Conservation (phyloP, 2,888 invertebrate genomes). For the Adineta ricciae region DNA sequence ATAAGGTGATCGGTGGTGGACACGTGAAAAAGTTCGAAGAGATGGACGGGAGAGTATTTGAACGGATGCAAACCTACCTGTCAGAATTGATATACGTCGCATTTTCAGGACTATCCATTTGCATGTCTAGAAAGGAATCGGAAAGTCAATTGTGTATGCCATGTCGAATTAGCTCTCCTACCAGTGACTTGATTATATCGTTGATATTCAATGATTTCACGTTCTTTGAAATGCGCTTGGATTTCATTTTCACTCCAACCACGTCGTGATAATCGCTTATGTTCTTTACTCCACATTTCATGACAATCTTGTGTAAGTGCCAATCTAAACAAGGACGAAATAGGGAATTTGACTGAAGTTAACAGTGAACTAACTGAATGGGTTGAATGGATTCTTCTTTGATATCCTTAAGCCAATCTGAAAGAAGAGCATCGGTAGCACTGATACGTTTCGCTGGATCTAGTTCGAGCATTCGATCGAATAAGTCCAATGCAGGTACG, state of each 20-base stretch:
- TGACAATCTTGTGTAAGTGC: constrained; percentile 31
- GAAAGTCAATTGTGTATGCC: not conserved
- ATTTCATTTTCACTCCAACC: constrained; percentile 20
- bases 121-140: not conserved
- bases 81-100: not conserved
- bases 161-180: too few species aligned
- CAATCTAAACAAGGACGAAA: constrained; percentile 20
- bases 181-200: not conserved
- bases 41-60: too few species aligned
- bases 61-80: not conserved
- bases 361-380: not conserved
- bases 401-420: constrained; percentile 55
- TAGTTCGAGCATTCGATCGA: constrained; percentile 87
- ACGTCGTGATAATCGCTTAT: not conserved
- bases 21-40: too few species aligned
- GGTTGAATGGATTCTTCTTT: not conserved
- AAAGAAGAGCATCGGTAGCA: constrained; percentile 81
- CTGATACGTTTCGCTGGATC: constrained; percentile 87
- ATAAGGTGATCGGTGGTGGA: too few species aligned
- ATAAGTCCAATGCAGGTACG: constrained; percentile 69
- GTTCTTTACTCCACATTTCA: constrained; percentile 34
- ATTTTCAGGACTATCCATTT: not conserved
- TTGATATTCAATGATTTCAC: constrained; percentile 1
- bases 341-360: not conserved
- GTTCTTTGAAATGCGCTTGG: constrained; percentile 4